A percentile compares a stretch with the other conserved stretches of the same genome.
Conservation (phyloP, 2,888 invertebrate genomes). For the Melipona beecheii region DNA sequence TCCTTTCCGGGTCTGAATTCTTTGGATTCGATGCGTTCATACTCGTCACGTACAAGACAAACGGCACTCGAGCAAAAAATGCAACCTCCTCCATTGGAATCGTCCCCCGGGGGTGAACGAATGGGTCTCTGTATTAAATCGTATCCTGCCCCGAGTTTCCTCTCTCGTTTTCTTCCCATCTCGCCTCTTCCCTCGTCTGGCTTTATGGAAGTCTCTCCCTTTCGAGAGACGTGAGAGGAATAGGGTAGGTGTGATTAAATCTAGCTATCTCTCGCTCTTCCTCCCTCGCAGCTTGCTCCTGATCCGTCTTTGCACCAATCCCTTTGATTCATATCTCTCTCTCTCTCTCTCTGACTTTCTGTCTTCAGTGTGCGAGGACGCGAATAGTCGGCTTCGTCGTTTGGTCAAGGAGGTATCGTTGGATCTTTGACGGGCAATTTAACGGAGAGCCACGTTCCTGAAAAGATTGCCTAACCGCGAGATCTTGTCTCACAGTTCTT, state of each 20-base stretch:
- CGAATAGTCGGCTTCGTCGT: conserved; percentile 8
- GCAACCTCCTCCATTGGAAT: conserved; percentile 57
- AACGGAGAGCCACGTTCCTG: conserved; percentile 26
- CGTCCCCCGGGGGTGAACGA: conserved; percentile 57
- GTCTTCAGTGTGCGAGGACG: background rate
- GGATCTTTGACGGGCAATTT: conserved; percentile 49
- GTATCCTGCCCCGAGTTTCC: conserved; percentile 29
- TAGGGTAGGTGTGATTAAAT: conserved; percentile 72
- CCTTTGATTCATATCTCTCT: conserved; percentile 26
- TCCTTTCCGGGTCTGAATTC: conserved; percentile 39
- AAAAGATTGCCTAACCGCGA: conserved; percentile 27
- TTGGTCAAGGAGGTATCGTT: conserved; percentile 37
- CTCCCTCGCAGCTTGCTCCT: conserved; percentile 22
- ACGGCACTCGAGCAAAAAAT: conserved; percentile 64
- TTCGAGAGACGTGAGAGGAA: conserved; percentile 71
- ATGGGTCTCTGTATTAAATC: conserved; percentile 68
- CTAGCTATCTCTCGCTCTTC: conserved; percentile 54
- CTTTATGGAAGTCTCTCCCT: conserved; percentile 45
- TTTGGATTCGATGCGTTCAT: conserved; percentile 56
- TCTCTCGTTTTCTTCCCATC: conserved; percentile 15
- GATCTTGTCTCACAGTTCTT: background rate
- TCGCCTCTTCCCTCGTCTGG: conserved; percentile 32
- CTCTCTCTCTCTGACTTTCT: background rate
- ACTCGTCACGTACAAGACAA: conserved; percentile 68
- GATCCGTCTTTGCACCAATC: conserved; percentile 34